These are phyloP conservation scores for Cynoglossus semilaevis DNA, from an alignment of 2,113 vertebrate species.

Conservation along the genomic window DNA sequence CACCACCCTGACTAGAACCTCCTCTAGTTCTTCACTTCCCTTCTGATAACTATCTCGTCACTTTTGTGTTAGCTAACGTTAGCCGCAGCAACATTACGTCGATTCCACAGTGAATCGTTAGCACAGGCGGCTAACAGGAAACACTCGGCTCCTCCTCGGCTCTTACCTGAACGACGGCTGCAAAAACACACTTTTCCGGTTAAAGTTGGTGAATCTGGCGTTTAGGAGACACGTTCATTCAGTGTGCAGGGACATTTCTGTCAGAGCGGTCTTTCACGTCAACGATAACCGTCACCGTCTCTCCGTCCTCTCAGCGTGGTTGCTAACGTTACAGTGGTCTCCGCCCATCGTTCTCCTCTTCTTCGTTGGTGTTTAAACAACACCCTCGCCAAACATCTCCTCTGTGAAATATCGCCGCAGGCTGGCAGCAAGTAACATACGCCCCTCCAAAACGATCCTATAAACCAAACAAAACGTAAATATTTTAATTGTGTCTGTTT, in stretches of 20 bases:
- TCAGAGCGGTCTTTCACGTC: slow-evolving; percentile 26
- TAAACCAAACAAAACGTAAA: no score
- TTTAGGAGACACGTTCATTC: not conserved
- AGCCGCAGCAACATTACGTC: slow-evolving; percentile 33
- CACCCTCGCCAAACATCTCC: no score
- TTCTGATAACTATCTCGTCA: slow-evolving; percentile 7
- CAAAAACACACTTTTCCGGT: not conserved
- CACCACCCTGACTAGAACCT: no score
- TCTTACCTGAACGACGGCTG: slow-evolving; percentile 45
- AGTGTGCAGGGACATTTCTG: slow-evolving; percentile 25
- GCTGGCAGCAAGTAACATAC: no score
- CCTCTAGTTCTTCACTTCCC: not conserved
- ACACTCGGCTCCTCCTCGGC: not conserved
- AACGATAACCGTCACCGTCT: slow-evolving; percentile 24
- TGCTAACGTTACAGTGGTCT: slow-evolving; percentile 65
- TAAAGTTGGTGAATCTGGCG: not conserved
- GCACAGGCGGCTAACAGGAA: slow-evolving; percentile 3
- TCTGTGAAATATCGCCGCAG: no score
- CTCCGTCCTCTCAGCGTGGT: slow-evolving; percentile 55
- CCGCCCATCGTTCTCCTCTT: slow-evolving; percentile 37
- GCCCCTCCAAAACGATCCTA: no score
- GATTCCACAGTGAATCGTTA: slow-evolving; percentile 20
- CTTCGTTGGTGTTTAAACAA: no score
- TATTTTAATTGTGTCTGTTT: no score
- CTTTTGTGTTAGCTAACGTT: slow-evolving; percentile 34